Evolutionary conservation across 2,888 invertebrate genomes (phyloP).

Genomic region (Callinectes sapidus): DNA sequence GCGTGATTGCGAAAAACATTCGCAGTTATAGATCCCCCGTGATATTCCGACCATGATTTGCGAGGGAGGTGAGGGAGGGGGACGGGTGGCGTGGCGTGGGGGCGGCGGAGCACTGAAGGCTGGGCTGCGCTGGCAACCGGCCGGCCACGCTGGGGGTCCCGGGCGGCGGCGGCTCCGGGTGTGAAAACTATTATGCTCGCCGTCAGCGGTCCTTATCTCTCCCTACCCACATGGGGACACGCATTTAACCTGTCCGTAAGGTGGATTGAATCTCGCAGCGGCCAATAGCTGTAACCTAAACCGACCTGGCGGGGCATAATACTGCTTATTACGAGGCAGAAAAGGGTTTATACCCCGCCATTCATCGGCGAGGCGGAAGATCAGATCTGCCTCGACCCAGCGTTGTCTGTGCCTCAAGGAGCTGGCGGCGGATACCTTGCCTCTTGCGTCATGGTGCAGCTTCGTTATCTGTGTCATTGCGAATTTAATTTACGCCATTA

Average conservation of each 20-base stretch:
- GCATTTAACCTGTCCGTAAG: constrained; percentile 68
- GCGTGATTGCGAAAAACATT: constrained; percentile 24
- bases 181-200: constrained; percentile 67
- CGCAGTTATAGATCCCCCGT: background rate
- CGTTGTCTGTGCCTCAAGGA: background rate
- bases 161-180: constrained; percentile 51
- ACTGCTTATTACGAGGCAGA: constrained; percentile 24
- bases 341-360: constrained; percentile 23
- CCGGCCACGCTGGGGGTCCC: constrained; percentile 48
- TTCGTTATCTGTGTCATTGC: constrained; percentile 53
- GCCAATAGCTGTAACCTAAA: constrained; percentile 57
- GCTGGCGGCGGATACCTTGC: constrained; percentile 34
- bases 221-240: constrained; percentile 69
- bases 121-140: constrained; percentile 42
- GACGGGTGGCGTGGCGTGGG: background rate
- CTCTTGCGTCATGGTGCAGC: constrained; percentile 38
- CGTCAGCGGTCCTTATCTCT: constrained; percentile 65
- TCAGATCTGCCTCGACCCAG: background rate
- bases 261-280: constrained; percentile 55
- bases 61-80: constrained; percentile 1
- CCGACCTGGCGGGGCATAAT: background rate
- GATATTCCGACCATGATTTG: background rate
- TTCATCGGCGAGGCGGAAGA: background rate
- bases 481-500: constrained; percentile 58
- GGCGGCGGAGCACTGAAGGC: background rate